Evolutionary conservation across 2,113 vertebrate species (phyloP).

Genomic region (Seriola rivoliana): DNA sequence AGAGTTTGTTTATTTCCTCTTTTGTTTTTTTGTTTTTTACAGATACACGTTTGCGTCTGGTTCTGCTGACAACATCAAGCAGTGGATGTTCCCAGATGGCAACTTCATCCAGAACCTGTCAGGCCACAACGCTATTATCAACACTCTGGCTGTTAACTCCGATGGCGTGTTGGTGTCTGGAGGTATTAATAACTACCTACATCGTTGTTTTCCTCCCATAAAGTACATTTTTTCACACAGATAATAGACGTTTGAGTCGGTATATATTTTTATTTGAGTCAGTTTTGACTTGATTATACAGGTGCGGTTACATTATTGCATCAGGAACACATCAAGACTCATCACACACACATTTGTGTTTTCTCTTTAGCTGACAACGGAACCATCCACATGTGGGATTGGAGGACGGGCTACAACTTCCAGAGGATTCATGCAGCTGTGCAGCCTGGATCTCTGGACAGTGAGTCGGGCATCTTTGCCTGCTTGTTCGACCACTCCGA

Average conservation of each 20-base stretch:
- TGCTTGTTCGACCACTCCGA: conserved; percentile 96
- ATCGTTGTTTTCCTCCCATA: neutral
- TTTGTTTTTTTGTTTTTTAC: conserved; percentile 29
- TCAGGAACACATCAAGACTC: neutral
- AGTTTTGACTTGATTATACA: neutral
- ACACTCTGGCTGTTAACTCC: conserved; percentile 95
- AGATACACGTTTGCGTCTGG: conserved; percentile 99
- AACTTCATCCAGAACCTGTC: conserved; percentile 99
- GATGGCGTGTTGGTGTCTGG: conserved; percentile 97
- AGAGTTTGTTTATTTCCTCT: neutral
- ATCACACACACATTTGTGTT: neutral
- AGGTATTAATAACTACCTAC: conserved; percentile 83
- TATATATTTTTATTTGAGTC: neutral
- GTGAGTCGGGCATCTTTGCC: conserved; percentile 98
- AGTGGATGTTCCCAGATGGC: conserved; percentile 99
- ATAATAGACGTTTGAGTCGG: too few species aligned
- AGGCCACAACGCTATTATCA: conserved; percentile 98
- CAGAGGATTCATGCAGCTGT: conserved; percentile 97
- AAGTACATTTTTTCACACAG: neutral
- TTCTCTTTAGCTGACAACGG: conserved; percentile 92
- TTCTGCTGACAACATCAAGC: conserved; percentile 98
- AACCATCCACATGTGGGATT: conserved; percentile 99
- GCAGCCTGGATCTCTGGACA: conserved; percentile 97
- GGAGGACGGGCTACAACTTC: conserved; percentile 99
- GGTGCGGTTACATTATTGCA: neutral